phyloP scores from a whole-genome alignment of 2,888 invertebrate species.

The Entomobrya proxima region DNA sequence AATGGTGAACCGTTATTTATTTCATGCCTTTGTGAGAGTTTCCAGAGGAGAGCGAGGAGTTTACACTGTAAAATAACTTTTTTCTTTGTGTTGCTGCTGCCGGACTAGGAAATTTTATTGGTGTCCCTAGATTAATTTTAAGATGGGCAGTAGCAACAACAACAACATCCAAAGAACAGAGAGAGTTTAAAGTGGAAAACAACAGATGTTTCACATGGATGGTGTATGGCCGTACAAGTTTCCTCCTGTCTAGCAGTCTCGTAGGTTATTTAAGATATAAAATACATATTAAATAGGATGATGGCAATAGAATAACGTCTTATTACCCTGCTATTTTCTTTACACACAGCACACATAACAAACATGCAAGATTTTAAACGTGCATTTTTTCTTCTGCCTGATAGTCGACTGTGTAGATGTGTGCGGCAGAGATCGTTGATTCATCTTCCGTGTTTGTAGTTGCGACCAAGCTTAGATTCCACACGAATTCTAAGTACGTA shows the following conservation, averaged over 20 bases:
- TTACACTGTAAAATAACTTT: constrained; percentile 30
- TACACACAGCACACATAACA: too few species aligned
- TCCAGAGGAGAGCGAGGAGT: background rate
- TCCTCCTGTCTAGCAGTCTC: background rate
- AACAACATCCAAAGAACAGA: constrained; percentile 20
- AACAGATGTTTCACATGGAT: constrained; percentile 49
- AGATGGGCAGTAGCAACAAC: constrained; percentile 25
- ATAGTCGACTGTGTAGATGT: background rate
- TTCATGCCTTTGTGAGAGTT: background rate
- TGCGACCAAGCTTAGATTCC: background rate
- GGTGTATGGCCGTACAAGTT: background rate
- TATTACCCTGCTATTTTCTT: background rate
- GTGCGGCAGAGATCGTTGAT: background rate
- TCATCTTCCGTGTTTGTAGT: background rate
- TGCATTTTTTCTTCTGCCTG: background rate
- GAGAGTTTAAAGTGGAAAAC: constrained; percentile 46
- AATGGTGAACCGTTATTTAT: constrained; percentile 40
- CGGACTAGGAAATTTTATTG: constrained; percentile 44
- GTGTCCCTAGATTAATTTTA: constrained; percentile 56
- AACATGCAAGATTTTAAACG: too few species aligned
- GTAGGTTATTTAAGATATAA: constrained; percentile 12
- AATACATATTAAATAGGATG: constrained; percentile 8
- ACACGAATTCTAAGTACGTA: background rate
- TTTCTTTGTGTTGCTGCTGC: background rate
- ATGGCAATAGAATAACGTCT: constrained; percentile 5